Conservation (phyloP, 2,888 invertebrate species). For the Resseliella maxima region DNA sequence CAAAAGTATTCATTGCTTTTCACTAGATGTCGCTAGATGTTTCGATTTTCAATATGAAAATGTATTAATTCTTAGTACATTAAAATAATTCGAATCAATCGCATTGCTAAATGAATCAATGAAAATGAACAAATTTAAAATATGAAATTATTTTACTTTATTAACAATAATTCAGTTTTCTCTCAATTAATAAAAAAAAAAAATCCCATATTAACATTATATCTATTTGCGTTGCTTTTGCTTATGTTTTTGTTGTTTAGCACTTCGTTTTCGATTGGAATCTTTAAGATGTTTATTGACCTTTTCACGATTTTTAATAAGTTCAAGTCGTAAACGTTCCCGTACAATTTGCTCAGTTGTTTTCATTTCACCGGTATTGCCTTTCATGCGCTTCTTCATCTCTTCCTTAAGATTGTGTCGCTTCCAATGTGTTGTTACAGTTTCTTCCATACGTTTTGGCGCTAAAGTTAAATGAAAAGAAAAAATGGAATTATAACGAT, state of each 20-base stretch:
- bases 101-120: no score
- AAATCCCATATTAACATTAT: not conserved
- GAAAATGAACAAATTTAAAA: no score
- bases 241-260: constrained; percentile 61
- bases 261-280: constrained; percentile 66
- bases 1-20: not conserved
- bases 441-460: constrained; percentile 60
- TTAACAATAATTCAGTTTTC: not conserved
- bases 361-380: constrained; percentile 72
- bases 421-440: constrained; percentile 78
- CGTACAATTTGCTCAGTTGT: constrained; percentile 84
- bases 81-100: no score
- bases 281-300: constrained; percentile 67
- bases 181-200: not conserved
- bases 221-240: constrained; percentile 56
- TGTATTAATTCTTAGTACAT: no score
- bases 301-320: constrained; percentile 74
- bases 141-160: no score
- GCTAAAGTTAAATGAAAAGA: constrained; percentile 58
- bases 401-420: constrained; percentile 81
- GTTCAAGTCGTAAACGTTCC: constrained; percentile 71
- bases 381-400: constrained; percentile 69
- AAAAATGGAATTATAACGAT: not conserved
- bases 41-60: not conserved
- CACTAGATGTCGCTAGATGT: not conserved